A percentile compares a stretch with the other conserved stretches of the same genome.
These are phyloP conservation scores for Campylomormyrus tamandua DNA, from an alignment of 2,113 vertebrate species.

Conservation along the genomic window DNA sequence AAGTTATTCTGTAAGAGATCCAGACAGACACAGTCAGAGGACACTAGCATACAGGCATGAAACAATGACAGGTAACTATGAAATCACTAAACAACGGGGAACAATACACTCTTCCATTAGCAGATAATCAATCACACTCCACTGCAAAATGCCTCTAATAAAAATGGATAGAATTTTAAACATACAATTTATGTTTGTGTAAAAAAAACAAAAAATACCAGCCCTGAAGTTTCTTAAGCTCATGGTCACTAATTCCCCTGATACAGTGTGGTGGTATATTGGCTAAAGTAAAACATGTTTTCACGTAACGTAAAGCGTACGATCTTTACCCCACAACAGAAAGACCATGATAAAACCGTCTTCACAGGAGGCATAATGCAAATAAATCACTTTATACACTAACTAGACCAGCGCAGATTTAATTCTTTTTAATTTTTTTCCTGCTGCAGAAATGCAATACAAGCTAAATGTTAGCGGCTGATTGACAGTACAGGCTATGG, in stretches of 20 bases:
- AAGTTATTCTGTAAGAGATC: slow-evolving; percentile 78
- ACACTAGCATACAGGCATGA: not conserved
- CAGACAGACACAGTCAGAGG: slow-evolving; percentile 17
- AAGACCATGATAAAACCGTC: not conserved
- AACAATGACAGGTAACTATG: not conserved
- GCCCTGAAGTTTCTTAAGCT: not conserved
- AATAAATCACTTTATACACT: not conserved
- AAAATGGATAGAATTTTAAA: not conserved
- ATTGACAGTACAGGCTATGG: not conserved
- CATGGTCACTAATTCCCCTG: not conserved
- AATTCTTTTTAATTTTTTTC: not conserved
- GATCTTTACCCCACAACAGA: not conserved
- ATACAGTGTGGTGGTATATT: not conserved
- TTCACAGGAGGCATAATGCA: not conserved
- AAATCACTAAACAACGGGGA: not conserved
- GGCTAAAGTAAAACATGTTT: not conserved
- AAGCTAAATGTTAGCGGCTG: not conserved
- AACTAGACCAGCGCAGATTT: not conserved
- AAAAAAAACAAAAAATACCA: not conserved
- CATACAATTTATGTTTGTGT: not conserved
- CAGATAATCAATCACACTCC: not conserved
- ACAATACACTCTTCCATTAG: not conserved
- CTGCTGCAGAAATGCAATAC: not conserved
- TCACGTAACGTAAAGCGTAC: not conserved
- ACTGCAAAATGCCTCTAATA: slow-evolving; percentile 50